Conservation (phyloP, 2,888 invertebrate species). For the Saturnia japonica region DNA sequence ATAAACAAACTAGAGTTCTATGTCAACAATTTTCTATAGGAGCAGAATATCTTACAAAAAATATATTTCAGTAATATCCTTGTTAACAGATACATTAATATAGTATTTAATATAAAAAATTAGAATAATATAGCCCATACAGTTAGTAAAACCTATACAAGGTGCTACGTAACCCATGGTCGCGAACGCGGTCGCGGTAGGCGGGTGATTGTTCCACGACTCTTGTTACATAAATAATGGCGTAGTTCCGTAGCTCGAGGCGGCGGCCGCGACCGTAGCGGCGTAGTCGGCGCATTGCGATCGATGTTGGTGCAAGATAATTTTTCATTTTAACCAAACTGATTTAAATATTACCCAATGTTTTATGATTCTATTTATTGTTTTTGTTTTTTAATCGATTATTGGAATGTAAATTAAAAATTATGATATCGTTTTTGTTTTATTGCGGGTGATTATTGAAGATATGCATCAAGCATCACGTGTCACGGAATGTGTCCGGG, state of each 20-base stretch:
- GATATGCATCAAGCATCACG: too few relatives aligned
- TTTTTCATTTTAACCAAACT: slow-evolving; percentile 27
- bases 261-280: slow-evolving; percentile 17
- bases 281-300: slow-evolving; percentile 28
- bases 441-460: not conserved
- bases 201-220: slow-evolving; percentile 29
- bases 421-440: not conserved
- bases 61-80: too few relatives aligned
- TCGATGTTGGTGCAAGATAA: slow-evolving; percentile 27
- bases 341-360: slow-evolving; percentile 14
- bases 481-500: too few relatives aligned
- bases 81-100: not conserved
- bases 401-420: not conserved
- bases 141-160: not conserved
- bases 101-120: not conserved
- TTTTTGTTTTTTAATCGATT: not conserved
- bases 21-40: too few relatives aligned
- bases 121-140: not conserved
- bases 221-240: slow-evolving; percentile 40
- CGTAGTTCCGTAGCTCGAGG: slow-evolving; percentile 36
- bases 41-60: too few relatives aligned
- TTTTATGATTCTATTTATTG: slow-evolving; percentile 1
- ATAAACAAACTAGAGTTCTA: too few relatives aligned
- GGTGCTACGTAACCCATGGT: not conserved
- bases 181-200: slow-evolving; percentile 7